Evolutionary conservation across 1,140 invertebrate species (phyloP).

Genomic region (Penaeus vannamei): DNA sequence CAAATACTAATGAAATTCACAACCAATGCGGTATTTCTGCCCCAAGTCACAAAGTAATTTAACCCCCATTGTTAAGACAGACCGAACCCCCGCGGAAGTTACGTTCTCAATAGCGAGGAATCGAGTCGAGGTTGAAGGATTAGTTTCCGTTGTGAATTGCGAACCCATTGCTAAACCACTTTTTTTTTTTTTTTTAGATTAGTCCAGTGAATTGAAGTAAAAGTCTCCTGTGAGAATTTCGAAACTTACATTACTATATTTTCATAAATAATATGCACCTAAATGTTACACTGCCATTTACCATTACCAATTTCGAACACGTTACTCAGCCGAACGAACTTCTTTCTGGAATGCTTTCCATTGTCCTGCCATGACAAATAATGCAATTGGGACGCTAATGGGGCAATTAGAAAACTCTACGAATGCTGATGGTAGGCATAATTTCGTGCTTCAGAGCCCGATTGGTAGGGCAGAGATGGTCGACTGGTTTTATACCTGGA

Average conservation of each 20-base stretch:
- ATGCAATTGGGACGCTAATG: too few species aligned
- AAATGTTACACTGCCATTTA: too few species aligned
- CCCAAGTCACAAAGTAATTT: conserved; percentile 41
- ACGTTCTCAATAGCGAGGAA: not conserved
- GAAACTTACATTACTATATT: too few species aligned
- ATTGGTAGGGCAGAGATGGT: not conserved
- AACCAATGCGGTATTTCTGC: conserved; percentile 45
- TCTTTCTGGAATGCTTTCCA: too few species aligned
- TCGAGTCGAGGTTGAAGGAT: not conserved
- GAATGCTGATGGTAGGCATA: not conserved
- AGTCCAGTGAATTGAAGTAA: too few species aligned
- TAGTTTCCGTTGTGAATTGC: not conserved
- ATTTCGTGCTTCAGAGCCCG: not conserved
- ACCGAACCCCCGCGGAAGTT: not conserved
- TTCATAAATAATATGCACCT: too few species aligned
- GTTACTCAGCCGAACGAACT: too few species aligned
- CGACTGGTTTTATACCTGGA: not conserved
- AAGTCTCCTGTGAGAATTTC: too few species aligned
- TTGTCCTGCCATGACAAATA: too few species aligned
- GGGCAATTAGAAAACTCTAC: not conserved
- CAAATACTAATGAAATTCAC: conserved; percentile 55
- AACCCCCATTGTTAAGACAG: conserved; percentile 40
- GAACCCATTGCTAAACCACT: too few species aligned
- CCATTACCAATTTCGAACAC: too few species aligned
- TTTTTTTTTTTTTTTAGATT: too few species aligned